phyloP scores from a whole-genome alignment of 2,113 vertebrate genomes.

The Damaliscus lunatus region DNA sequence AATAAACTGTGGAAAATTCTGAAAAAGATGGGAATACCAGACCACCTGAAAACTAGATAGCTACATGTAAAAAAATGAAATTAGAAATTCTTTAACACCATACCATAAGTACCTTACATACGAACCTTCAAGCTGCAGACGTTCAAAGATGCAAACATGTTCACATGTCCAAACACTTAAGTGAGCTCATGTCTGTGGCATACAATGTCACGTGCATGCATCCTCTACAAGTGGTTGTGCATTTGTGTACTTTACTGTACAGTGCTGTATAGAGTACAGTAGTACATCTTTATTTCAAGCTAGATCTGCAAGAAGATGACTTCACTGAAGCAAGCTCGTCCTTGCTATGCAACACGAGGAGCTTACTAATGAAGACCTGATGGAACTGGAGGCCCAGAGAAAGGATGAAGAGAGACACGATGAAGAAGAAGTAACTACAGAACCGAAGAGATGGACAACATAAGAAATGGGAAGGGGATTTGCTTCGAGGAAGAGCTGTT shows the following conservation, averaged over 20 bases:
- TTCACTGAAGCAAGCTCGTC: neutral
- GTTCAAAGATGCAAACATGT: neutral
- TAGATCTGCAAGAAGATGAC: neutral
- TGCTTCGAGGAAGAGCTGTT: neutral
- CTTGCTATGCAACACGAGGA: neutral
- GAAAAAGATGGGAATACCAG: too few relatives aligned
- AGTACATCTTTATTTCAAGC: neutral
- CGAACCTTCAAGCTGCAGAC: neutral
- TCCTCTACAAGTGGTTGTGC: neutral
- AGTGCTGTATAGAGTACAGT: neutral
- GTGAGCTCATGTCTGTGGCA: neutral
- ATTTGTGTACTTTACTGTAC: neutral
- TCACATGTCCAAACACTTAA: neutral
- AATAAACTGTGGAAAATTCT: too few relatives aligned
- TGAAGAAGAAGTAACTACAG: neutral
- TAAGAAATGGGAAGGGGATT: neutral
- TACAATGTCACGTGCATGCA: accelerated
- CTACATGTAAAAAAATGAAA: neutral
- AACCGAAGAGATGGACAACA: neutral
- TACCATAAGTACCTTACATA: neutral
- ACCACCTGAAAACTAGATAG: neutral
- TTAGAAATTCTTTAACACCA: neutral
- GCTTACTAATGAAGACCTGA: neutral
- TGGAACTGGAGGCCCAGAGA: neutral
- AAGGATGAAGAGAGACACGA: neutral